phyloP scores from a whole-genome alignment of 2,888 invertebrate genomes.

The Cephalotes varians region DNA sequence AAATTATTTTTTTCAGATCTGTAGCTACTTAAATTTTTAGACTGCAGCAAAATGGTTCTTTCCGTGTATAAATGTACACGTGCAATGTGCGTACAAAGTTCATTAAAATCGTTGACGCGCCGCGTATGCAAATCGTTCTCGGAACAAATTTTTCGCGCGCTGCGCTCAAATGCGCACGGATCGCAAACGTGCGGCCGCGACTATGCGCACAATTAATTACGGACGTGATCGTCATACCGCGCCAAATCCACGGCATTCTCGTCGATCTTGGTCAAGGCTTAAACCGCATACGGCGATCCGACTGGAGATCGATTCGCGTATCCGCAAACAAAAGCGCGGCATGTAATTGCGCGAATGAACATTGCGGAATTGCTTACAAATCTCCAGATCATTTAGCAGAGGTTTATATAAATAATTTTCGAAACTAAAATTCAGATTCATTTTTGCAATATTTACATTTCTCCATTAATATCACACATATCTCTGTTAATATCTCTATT shows the following conservation, averaged over 20 bases:
- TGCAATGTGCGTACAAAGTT: constrained; percentile 4
- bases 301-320: constrained; percentile 37
- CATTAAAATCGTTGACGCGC: constrained; percentile 56
- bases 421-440: neutral
- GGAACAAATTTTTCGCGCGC: constrained; percentile 74
- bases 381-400: constrained; percentile 11
- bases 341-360: constrained; percentile 27
- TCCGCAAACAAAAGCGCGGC: constrained; percentile 36
- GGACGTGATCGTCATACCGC: constrained; percentile 76
- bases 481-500: neutral
- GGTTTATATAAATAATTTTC: neutral
- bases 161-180: constrained; percentile 60
- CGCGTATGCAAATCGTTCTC: constrained; percentile 72
- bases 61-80: neutral
- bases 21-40: too few relatives aligned
- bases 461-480: neutral
- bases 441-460: neutral
- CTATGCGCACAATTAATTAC: constrained; percentile 77
- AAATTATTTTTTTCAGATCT: too few relatives aligned
- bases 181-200: constrained; percentile 71
- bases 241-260: constrained; percentile 74
- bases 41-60: too few relatives aligned
- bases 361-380: constrained; percentile 20
- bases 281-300: constrained; percentile 62
- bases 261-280: constrained; percentile 73